Evolutionary conservation across 1,140 invertebrate genomes (phyloP).

Genomic region (Grapholita molesta): DNA sequence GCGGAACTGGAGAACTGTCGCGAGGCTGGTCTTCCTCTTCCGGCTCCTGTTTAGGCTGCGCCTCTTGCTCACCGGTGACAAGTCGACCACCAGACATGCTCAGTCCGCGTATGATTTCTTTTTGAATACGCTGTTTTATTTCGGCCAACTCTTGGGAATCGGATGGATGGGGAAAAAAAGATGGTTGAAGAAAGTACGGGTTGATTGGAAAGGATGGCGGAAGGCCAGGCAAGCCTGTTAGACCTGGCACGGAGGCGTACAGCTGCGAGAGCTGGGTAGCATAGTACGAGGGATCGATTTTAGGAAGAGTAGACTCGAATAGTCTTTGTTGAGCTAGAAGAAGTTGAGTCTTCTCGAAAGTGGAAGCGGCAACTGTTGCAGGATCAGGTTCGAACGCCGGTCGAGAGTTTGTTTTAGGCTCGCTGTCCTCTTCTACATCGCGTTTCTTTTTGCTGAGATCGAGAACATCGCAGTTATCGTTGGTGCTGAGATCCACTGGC

Average conservation of each 20-base stretch:
- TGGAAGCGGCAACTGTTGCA: slow-evolving; percentile 42
- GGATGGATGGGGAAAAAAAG: slow-evolving; percentile 79
- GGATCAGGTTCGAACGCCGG: slow-evolving; percentile 65
- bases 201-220: slow-evolving; percentile 78
- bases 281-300: slow-evolving; percentile 79
- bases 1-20: slow-evolving; percentile 49
- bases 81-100: slow-evolving; percentile 83
- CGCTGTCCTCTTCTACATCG: slow-evolving; percentile 63
- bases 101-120: slow-evolving; percentile 81
- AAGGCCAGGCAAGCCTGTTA: slow-evolving; percentile 72
- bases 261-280: slow-evolving; percentile 79
- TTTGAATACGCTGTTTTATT: slow-evolving; percentile 83
- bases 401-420: slow-evolving; percentile 51
- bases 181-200: slow-evolving; percentile 79
- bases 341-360: slow-evolving; percentile 76
- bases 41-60: slow-evolving; percentile 55
- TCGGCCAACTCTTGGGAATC: slow-evolving; percentile 80
- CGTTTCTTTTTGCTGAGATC: slow-evolving; percentile 90
- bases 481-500: slow-evolving; percentile 87
- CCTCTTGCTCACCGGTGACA: slow-evolving; percentile 78
- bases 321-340: slow-evolving; percentile 80
- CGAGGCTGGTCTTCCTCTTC: slow-evolving; percentile 67
- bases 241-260: slow-evolving; percentile 72
- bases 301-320: slow-evolving; percentile 76
- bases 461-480: slow-evolving; percentile 83